Evolutionary conservation across 2,888 invertebrate species (phyloP), one percentile per base, ranked within the genome.

Genomic region (Aricia artaxerxes): DNA sequence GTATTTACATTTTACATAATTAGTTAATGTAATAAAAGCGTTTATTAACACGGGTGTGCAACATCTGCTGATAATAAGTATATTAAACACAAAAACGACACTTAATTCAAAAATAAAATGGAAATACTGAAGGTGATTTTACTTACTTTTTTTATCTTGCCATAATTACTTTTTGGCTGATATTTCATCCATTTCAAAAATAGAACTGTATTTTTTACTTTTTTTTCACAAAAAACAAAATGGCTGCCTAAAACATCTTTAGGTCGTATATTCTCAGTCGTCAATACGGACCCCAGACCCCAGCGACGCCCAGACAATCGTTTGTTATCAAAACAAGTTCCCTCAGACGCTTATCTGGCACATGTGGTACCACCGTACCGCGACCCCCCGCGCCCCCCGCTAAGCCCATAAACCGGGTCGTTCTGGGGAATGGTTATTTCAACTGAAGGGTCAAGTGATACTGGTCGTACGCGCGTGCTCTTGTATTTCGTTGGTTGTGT

Each of bases 401-500:
- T 85, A 84, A 81, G 83, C 85, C 87, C 87, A 88, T 91, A 91
- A 91, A 93, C 88, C 87, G 85, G 88, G 87, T 88, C 88, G 86
- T 88, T 86, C 86, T 89, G 87, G 90, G 89, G 88, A 90, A 90
- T 89, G 88, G 89, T 88, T 84, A 87, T 89, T 87, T 89, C 88
- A 91, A 90, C 86, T 84, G 86, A 84, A 82, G 85, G 92, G 81
- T 87, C 93, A 86, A 80, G 82, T 83, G 87, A 87, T 78, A 82
- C 83, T 88, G 91, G 93, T 81, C 83, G 88, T 92, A 92, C 91
- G 91, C 91, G 93, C 92, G 92, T 93, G 94, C 92, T 92, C 93
- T 92, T 93, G 93, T 92, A 80, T 80, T 93, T 91, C 90, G 90
- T 92, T 92, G 93, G 92, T 93, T 92, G 92, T 93, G 93, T 92